Evolutionary conservation across 2,888 invertebrate genomes (phyloP).

Genomic region (Eupithecia insigniata): DNA sequence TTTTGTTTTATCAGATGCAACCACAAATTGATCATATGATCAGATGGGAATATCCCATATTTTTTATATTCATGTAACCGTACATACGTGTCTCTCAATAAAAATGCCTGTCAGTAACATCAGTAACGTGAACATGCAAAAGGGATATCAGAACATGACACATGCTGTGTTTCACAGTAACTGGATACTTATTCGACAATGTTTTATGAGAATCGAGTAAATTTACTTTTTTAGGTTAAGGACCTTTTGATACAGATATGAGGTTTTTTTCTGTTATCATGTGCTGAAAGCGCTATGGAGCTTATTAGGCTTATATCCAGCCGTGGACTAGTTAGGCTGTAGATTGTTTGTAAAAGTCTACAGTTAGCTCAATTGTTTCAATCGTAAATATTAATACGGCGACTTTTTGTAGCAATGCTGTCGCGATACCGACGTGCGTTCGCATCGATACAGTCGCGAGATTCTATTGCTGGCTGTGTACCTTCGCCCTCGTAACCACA

Average conservation of each 20-base stretch:
- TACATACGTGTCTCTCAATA: not conserved
- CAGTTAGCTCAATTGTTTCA: no score
- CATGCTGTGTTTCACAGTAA: conserved; percentile 9
- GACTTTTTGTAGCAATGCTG: no score
- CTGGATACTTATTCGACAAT: not conserved
- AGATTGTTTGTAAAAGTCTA: no score
- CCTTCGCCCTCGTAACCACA: no score
- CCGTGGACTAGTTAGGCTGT: not conserved
- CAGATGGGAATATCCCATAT: no score
- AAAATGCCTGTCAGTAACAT: conserved; percentile 4
- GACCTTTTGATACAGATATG: not conserved
- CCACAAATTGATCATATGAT: no score
- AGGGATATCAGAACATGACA: conserved; percentile 6
- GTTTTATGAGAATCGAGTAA: not conserved
- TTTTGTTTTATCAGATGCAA: no score
- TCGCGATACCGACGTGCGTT: no score
- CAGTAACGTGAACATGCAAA: conserved; percentile 1
- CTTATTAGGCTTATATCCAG: not conserved
- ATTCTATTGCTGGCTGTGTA: no score
- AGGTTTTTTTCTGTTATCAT: not conserved
- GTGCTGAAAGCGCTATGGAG: not conserved
- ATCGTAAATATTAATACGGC: no score
- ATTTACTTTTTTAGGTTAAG: not conserved
- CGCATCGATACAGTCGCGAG: no score
- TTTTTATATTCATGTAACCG: no score